Evolutionary conservation across 2,888 invertebrate species (phyloP), one percentile per base, ranked within the genome.

Genomic region (Nineta flava): DNA sequence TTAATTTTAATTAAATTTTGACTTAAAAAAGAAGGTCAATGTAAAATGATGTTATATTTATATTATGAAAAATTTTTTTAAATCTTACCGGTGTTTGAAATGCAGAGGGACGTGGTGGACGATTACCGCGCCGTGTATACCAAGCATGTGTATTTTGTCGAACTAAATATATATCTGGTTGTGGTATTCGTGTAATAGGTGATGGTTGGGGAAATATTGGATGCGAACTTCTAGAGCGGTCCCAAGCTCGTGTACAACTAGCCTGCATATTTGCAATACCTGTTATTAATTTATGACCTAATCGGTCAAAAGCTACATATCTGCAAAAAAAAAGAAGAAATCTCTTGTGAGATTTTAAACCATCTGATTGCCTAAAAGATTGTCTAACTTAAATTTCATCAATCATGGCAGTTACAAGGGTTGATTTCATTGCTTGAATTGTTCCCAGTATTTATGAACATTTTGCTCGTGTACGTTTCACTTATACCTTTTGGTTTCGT

Each of bases 241-340:
- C 38, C 38, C 38, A 38, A n/a, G 15, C 3, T 38, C 38, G 6
- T n/a, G 38, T 7, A 15, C n/a, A 4, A 38, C 15, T 70, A 13
- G 40, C 15, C 5, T 71, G 70, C 47, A 69, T 67, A 61, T 81
- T 83, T 2, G 84, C 81, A 60, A 91, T 87, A 12, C 87, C 91
- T 2, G 91, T 90, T 60, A 87, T 87, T 41, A 91, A 67, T 65
- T 83, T 83, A 59, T 81, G 79, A 7, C 91, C 91, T 49, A 82
- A 68, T 43, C 80, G 77, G 65, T 90, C 90, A 65, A 91, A 91
- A 32, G 84, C 81, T 42, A 91, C 85, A 70, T 83, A 87, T 61
- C 90, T 85, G 44, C 53, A 51, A 50, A 55, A 55, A 53, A 54
- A 40, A 51, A 10, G 32, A 10, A 10, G 10, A 32, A 32, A 32